These are phyloP conservation scores for Furnarius figulus DNA, from an alignment of 2,113 vertebrate genomes.

Conservation along the genomic window DNA sequence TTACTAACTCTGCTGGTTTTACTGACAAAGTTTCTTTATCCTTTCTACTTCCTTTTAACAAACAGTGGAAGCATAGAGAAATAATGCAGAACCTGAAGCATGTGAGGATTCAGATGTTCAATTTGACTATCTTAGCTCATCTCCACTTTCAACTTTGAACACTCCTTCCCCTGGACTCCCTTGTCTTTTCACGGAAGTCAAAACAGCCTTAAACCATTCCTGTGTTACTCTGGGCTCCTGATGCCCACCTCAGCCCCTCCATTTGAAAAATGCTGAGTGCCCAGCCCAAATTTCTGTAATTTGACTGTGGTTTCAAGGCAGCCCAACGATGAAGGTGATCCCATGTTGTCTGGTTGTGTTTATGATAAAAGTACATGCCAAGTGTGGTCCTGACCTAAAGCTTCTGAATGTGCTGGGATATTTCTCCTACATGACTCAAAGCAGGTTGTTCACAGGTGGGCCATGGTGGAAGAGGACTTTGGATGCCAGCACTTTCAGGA, in stretches of 20 bases:
- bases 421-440: accelerated
- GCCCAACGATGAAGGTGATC: accelerated
- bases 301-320: background rate
- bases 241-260: background rate
- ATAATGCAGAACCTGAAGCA: background rate
- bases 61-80: background rate
- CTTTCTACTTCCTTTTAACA: background rate
- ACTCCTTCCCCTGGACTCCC: background rate
- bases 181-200: background rate
- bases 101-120: background rate
- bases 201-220: background rate
- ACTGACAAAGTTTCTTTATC: background rate
- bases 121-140: background rate
- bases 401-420: background rate
- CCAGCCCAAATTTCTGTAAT: background rate
- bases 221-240: background rate
- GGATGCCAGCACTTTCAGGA: background rate
- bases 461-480: background rate
- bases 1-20: background rate
- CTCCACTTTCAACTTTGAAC: background rate
- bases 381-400: background rate
- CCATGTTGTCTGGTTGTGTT: background rate
- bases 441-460: background rate
- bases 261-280: accelerated
- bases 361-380: background rate